Conservation (phyloP, 2,888 invertebrate genomes). For the Octonoba sinensis region DNA sequence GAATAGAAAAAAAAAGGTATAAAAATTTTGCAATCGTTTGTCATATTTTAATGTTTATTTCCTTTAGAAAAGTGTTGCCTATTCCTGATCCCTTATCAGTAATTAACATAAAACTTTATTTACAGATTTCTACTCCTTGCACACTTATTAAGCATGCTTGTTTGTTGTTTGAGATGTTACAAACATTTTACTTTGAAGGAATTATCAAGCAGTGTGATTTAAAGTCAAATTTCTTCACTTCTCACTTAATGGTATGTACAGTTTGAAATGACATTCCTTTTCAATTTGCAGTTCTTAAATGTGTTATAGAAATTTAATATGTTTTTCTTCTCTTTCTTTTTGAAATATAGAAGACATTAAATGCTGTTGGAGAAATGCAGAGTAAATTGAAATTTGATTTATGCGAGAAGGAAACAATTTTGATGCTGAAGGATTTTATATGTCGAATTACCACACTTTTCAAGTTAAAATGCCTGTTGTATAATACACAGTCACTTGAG, state of each 20-base stretch:
- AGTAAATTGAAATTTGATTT: too few species aligned
- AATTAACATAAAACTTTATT: background rate
- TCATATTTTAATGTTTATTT: background rate
- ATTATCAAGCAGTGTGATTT: conserved; percentile 29
- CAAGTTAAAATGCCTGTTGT: conserved; percentile 3
- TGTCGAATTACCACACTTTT: background rate
- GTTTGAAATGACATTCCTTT: background rate
- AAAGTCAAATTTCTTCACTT: conserved; percentile 35
- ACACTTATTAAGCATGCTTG: conserved; percentile 31
- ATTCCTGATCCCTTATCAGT: too few species aligned
- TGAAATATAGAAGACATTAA: background rate
- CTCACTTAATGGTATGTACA: conserved; percentile 35
- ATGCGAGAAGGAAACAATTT: too few species aligned
- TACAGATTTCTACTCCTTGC: conserved; percentile 17
- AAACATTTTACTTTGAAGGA: conserved; percentile 41
- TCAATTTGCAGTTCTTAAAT: background rate
- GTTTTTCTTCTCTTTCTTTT: background rate
- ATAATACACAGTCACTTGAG: background rate
- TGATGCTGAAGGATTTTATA: too few species aligned
- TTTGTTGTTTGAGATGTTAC: conserved; percentile 37
- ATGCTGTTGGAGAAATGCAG: conserved; percentile 8
- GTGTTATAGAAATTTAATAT: background rate
- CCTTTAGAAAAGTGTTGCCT: too few species aligned
- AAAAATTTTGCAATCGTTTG: background rate
- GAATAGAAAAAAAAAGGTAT: too few species aligned